phyloP scores from a whole-genome alignment of 2,113 vertebrate genomes.

The Poicephalus gulielmi region DNA sequence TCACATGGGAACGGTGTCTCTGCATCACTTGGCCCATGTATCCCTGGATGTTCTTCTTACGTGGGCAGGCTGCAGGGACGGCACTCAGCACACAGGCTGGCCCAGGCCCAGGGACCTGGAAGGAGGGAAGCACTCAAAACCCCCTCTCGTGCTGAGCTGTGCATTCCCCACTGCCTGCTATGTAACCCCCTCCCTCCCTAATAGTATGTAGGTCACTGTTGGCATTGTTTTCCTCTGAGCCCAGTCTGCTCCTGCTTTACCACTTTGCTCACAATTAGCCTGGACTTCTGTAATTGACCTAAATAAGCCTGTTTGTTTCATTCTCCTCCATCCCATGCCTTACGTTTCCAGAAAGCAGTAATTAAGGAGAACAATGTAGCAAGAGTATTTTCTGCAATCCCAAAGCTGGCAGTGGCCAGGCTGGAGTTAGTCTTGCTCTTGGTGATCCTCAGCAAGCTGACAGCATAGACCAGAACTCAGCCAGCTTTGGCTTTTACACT shows the following conservation, averaged over 20 bases:
- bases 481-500: not conserved
- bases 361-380: constrained; percentile 2
- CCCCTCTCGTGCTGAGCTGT: not conserved
- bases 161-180: not conserved
- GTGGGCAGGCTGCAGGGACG: rapidly evolving
- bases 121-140: not conserved
- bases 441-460: not conserved
- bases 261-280: constrained; percentile 41
- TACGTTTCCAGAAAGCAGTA: not conserved
- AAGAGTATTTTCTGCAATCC: not conserved
- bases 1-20: too few relatives aligned
- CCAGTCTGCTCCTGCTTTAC: not conserved
- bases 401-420: not conserved
- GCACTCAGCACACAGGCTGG: not conserved
- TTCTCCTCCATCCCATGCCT: constrained; percentile 8
- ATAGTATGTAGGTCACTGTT: constrained; percentile 32
- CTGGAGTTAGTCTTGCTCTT: not conserved
- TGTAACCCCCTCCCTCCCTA: not conserved
- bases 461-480: not conserved
- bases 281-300: constrained; percentile 35
- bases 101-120: not conserved
- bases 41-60: too few relatives aligned
- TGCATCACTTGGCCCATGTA: too few relatives aligned
- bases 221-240: constrained; percentile 13
- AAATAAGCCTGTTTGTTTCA: constrained; percentile 49